Evolutionary conservation across 2,888 invertebrate genomes (phyloP).

Genomic region (Cephus rjabovi): DNA sequence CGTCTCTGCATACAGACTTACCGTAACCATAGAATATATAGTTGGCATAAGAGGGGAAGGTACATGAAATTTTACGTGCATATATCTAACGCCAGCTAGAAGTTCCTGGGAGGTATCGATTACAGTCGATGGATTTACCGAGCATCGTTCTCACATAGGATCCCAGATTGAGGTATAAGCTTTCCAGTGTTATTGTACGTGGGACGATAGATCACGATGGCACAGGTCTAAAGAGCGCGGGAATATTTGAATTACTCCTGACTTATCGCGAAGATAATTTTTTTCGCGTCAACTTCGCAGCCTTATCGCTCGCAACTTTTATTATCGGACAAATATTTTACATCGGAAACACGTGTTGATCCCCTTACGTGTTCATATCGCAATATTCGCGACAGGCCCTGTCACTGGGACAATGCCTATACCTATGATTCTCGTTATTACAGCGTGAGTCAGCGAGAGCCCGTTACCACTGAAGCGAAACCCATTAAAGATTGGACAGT

Average conservation of each 20-base stretch:
- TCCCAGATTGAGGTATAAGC: not conserved
- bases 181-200: not conserved
- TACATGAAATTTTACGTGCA: not conserved
- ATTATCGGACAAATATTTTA: too few relatives aligned
- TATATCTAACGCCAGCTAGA: not conserved
- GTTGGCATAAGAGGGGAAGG: not conserved
- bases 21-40: not conserved
- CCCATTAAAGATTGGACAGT: constrained; percentile 39
- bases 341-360: too few relatives aligned
- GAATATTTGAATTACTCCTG: not conserved
- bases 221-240: not conserved
- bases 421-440: constrained; percentile 41
- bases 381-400: not conserved
- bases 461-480: constrained; percentile 33
- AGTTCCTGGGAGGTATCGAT: not conserved
- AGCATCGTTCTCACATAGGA: not conserved
- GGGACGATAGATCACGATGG: not conserved
- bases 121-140: not conserved
- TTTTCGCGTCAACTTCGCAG: not conserved
- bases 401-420: not conserved
- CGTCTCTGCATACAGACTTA: not conserved
- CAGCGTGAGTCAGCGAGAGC: constrained; percentile 38
- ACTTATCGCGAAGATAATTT: not conserved
- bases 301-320: not conserved
- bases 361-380: not conserved